Conservation (phyloP, 2,888 invertebrate species). For the Geophilus truncorum region DNA sequence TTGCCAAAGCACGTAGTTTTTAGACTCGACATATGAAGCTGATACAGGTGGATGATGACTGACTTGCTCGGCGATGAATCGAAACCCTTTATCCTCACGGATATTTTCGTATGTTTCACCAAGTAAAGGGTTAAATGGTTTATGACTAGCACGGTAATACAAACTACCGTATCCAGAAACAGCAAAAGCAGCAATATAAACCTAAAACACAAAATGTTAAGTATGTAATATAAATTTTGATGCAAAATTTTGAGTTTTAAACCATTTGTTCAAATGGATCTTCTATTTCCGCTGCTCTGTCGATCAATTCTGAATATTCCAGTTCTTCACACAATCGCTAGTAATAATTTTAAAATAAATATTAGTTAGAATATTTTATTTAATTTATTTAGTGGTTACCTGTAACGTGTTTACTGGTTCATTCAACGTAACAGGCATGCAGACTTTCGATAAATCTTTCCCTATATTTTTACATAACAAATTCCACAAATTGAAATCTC, state of each 20-base stretch:
- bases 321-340: constrained; percentile 75
- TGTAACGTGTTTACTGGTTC: constrained; percentile 77
- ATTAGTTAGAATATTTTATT: constrained; percentile 50
- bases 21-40: constrained; percentile 71
- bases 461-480: constrained; percentile 74
- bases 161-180: constrained; percentile 71
- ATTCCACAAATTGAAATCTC: constrained; percentile 74
- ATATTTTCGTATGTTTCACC: constrained; percentile 78
- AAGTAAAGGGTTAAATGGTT: constrained; percentile 77
- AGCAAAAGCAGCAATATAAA: constrained; percentile 70
- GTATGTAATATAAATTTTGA: neutral
- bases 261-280: constrained; percentile 69
- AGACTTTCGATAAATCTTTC: constrained; percentile 76
- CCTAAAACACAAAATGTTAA: constrained; percentile 41
- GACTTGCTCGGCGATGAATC: constrained; percentile 74
- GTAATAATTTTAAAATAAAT: neutral
- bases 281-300: constrained; percentile 63
- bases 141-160: constrained; percentile 69
- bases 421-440: constrained; percentile 80
- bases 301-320: constrained; percentile 74
- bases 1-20: constrained; percentile 73
- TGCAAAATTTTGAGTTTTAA: neutral
- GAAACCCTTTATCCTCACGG: constrained; percentile 69
- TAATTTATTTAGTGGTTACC: constrained; percentile 47
- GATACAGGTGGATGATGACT: constrained; percentile 81